phyloP scores from a whole-genome alignment of 37 sponge, comb jelly and placozoan species.

The Lycopodina hypogea region DNA sequence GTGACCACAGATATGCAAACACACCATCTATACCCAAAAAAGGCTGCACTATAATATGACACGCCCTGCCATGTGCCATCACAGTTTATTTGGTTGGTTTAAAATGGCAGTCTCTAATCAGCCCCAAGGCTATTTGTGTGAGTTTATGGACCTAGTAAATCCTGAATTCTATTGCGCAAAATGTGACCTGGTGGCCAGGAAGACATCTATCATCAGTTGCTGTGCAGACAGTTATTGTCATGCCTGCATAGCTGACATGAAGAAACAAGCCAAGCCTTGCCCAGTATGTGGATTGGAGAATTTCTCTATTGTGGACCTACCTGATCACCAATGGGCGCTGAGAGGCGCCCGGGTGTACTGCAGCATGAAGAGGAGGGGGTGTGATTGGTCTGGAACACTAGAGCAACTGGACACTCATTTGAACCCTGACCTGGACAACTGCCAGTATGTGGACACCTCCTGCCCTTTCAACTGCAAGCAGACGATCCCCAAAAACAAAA shows the following conservation, averaged over 20 bases:
- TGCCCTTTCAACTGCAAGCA: constrained; percentile 22
- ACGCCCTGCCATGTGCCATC: no score
- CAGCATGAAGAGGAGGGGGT: constrained; percentile 17
- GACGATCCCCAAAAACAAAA: background rate
- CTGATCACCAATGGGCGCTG: background rate
- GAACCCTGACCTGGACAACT: no score
- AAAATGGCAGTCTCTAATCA: background rate
- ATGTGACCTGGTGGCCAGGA: background rate
- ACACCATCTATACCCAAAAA: no score
- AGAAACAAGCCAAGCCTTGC: constrained; percentile 9
- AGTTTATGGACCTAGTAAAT: no score
- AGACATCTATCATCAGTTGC: background rate
- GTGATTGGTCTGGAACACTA: constrained; percentile 32
- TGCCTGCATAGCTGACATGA: background rate
- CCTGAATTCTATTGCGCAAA: no score
- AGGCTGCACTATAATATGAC: no score
- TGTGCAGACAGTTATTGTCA: constrained; percentile 20
- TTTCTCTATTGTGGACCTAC: background rate
- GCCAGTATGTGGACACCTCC: constrained; percentile 22
- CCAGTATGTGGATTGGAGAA: constrained; percentile 6
- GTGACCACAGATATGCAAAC: no score
- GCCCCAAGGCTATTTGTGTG: no score
- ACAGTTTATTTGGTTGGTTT: no score
- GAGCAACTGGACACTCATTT: background rate
- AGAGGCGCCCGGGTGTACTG: constrained; percentile 10